These are phyloP conservation scores for Rhinolophus sinicus DNA, from an alignment of 2,113 vertebrate genomes.

Conservation along the genomic window DNA sequence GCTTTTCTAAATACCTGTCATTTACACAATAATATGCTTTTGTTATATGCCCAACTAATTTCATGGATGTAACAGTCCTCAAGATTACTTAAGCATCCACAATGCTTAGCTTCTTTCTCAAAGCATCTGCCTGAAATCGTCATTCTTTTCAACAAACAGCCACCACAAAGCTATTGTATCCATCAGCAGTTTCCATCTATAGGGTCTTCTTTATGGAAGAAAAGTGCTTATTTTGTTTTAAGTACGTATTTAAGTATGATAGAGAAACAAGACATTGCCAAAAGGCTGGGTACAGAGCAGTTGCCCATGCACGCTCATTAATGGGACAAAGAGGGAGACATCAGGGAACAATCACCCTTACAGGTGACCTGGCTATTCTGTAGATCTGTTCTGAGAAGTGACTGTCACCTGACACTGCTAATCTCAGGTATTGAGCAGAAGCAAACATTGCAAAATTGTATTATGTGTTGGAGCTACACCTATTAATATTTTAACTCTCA, in stretches of 20 bases:
- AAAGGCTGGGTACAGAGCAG: not conserved
- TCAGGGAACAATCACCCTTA: not conserved
- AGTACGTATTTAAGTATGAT: not conserved
- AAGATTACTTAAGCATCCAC: conserved; percentile 21
- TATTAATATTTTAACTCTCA: conserved; percentile 5
- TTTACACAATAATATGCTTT: conserved; percentile 54
- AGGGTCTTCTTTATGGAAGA: not conserved
- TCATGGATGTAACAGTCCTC: conserved; percentile 38
- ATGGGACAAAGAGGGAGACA: not conserved
- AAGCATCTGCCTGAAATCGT: conserved; percentile 32
- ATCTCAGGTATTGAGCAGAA: not conserved
- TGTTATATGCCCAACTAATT: conserved; percentile 45
- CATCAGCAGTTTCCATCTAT: not conserved
- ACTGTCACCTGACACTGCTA: not conserved
- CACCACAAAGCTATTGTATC: conserved; percentile 24
- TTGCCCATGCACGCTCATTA: not conserved
- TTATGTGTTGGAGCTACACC: not conserved
- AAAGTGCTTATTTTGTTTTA: conserved; percentile 20
- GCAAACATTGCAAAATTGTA: not conserved
- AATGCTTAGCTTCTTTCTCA: conserved; percentile 17
- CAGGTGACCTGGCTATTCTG: not conserved
- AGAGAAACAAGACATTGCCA: not conserved
- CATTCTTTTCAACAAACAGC: conserved; percentile 33
- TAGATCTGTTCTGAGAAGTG: not conserved
- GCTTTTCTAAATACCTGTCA: conserved; percentile 37